Conservation (phyloP, 2,797 vertebrate species). For the Delichon dasypus region DNA sequence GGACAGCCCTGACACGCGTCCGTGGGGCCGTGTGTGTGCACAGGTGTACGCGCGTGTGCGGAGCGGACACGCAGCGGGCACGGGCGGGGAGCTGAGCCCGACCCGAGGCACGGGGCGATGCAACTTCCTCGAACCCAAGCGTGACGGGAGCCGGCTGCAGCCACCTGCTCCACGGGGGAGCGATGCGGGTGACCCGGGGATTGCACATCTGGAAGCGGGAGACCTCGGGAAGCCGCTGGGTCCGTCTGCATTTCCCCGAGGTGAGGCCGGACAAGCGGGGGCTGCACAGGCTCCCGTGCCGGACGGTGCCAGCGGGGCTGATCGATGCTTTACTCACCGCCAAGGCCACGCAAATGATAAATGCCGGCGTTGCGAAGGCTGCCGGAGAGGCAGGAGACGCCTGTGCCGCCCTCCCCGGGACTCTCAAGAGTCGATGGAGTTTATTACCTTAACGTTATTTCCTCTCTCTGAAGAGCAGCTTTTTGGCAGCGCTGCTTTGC, state of each 20-base stretch:
- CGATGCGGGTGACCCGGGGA: neutral
- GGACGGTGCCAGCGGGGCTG: neutral
- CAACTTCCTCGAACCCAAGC: neutral
- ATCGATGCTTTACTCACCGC: neutral
- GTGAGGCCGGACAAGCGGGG: neutral
- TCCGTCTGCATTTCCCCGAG: neutral
- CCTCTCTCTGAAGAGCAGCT: conserved; percentile 18
- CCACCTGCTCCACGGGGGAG: neutral
- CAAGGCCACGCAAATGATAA: neutral
- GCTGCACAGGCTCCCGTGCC: neutral
- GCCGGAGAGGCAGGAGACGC: neutral
- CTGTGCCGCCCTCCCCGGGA: neutral
- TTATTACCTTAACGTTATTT: conserved; percentile 31
- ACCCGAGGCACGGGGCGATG: rapidly evolving
- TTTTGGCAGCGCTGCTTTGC: neutral
- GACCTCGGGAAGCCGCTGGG: neutral
- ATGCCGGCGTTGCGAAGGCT: neutral
- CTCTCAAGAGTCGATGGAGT: neutral
- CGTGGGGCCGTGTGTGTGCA: neutral
- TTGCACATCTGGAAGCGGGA: neutral
- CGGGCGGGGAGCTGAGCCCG: neutral
- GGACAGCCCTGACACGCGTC: neutral
- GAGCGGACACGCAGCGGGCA: neutral
- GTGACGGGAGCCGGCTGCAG: neutral
- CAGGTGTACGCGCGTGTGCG: neutral